Conservation (phyloP, 2,113 vertebrate genomes). For the Carassius auratus region DNA sequence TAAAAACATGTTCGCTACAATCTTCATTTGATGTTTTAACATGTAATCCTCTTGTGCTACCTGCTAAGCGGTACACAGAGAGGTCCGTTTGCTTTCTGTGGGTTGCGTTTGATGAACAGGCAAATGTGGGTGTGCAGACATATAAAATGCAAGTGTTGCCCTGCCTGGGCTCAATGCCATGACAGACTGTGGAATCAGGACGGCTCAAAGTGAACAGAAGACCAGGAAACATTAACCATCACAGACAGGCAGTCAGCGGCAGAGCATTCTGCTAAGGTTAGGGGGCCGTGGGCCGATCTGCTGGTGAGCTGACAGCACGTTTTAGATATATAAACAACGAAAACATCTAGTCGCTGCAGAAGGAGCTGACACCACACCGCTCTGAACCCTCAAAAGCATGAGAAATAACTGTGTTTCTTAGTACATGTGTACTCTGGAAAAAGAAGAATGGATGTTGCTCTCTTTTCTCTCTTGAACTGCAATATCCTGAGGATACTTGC, state of each 20-base stretch:
- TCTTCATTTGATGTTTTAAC: neutral
- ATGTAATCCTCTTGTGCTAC: slow-evolving; percentile 4
- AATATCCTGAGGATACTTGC: slow-evolving; percentile 2
- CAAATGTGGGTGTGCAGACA: slow-evolving; percentile 32
- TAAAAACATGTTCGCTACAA: neutral
- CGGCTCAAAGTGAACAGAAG: slow-evolving; percentile 14
- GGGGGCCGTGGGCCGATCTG: slow-evolving; percentile 4
- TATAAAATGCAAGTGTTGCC: slow-evolving; percentile 26
- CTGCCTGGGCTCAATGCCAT: slow-evolving; percentile 30
- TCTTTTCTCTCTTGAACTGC: neutral
- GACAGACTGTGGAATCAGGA: slow-evolving; percentile 33
- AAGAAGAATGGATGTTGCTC: neutral
- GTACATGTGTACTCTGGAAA: neutral
- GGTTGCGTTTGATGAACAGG: slow-evolving; percentile 21
- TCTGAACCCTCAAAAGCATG: neutral
- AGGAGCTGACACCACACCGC: neutral
- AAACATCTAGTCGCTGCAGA: slow-evolving; percentile 10
- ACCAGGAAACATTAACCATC: slow-evolving; percentile 27
- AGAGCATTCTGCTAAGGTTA: slow-evolving; percentile 23
- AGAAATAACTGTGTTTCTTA: slow-evolving; percentile 8
- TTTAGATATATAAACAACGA: slow-evolving; percentile 32
- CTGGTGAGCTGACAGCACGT: slow-evolving; percentile 20
- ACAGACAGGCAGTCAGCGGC: slow-evolving; percentile 35
- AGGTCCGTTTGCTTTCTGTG: slow-evolving; percentile 20
- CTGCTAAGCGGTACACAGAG: neutral